Base-by-base conservation (phyloP, 2,113 vertebrate species). In the Saccopteryx leptura region DNA sequence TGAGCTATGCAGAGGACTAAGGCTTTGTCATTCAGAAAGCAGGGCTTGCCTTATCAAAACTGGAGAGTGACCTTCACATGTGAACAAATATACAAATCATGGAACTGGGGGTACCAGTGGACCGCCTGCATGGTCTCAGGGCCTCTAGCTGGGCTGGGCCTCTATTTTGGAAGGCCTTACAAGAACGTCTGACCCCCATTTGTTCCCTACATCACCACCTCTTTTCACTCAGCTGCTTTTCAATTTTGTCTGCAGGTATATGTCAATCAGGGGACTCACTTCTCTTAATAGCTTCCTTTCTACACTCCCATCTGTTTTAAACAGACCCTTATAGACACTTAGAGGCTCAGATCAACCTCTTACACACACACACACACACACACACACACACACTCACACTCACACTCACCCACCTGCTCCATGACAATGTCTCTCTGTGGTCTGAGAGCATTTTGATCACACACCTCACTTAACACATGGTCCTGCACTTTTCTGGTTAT, bases 51-150 rank as follows among this genome's bases (percentile, higher is more conserved):
- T 91, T 21, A 4, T 50, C 31, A 54, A 75, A 88, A 46, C 21
- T 52, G 14, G 54, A 90, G 46, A 48, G 11, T 46, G 65, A 33
- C 5, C 7, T 4, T 76, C 50, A 74, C 21, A 66, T 2, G 0
- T 13, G 5, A 26, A 54, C 21, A 68, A 18, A 60, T 13, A 48
- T 9, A 31, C 3, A 46, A 10, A 9, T 82, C 33, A 15, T 60
- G 9, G 13, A 12, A 33, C 4, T 0, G 3, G 21, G 7, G 24
- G 2, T 56, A 19, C n/a, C 68, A n/a, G 5, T 1, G 24, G 9
- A 14, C 3, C 71, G 2, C 21, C 5, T 24, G 14, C 23, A 46
- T 33, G 2, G 33, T 54, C 26, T 69, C 12, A 4, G 82, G 63
- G 17, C 18, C 24, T n/a, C 14, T 1, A 12, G 23, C 15, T 60